Base-by-base conservation (phyloP, 2,888 invertebrate genomes). In the Brachynemurus nebulosus region DNA sequence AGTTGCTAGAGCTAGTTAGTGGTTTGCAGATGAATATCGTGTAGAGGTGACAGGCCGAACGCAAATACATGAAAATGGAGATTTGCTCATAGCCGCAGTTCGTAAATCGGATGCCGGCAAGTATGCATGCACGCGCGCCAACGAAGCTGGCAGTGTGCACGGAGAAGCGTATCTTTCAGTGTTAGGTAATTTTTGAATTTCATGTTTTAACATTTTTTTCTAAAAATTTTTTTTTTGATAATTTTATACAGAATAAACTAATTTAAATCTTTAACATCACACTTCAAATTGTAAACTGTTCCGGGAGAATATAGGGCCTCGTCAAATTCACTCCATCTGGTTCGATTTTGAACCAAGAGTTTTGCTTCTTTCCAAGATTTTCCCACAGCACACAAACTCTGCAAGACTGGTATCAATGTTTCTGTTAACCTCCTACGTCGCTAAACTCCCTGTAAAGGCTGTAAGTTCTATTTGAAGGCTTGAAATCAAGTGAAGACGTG, bases 91-190 rank as follows among this genome's bases (percentile, higher is more conserved):
- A 51, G 84, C 90, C 5, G 82, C 86, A 47, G 84, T 90, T 2
- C 77, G 84, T 48, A 76, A 82, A 50, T 70, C 75, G 19, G 93
- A 96, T 64, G 82, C 81, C 48, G 96, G 93, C 19, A 78, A 82
- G 60, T 96, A 95, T 64, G 84, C 84, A 8, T 96, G 95, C 63
- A 70, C 84, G 38, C 76, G 93, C 48, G 74, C 83, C 41, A 96
- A 96, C 62, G 88, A 86, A 64, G 90, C 90, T 42, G 96, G 95
- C 34, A 77, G 77, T 51, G 83, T 86, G 21, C 76, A 80, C 52
- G 91, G 83, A 45, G 80, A 85, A 53, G 92, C 86, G 34, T 80
- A 76, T 62, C 72, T 95, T 46, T 74, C 76, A 52, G 90, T 95
- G 47, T 68, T 90, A 55, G 88, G 89, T 86, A 67, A 72, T 68